Evolutionary conservation across 1,140 invertebrate genomes (phyloP).

Genomic region (Euura saliciscinereae): DNA sequence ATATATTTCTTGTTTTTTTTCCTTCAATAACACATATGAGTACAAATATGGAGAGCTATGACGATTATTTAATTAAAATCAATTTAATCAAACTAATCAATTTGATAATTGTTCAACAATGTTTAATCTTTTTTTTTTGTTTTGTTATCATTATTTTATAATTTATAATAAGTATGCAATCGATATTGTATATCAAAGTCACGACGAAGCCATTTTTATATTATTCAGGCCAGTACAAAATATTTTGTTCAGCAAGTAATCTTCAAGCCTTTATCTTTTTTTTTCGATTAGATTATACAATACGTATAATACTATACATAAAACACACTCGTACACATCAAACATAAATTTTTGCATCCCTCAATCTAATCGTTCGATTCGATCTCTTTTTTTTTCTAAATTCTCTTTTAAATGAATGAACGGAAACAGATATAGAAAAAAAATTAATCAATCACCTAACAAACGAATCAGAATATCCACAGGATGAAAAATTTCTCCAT

Average conservation of each 20-base stretch:
- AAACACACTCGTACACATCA: neutral
- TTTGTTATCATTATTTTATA: neutral
- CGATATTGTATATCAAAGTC: neutral
- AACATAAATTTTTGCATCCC: too few species aligned
- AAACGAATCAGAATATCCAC: too few species aligned
- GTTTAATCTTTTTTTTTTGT: too few species aligned
- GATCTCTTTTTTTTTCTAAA: too few species aligned
- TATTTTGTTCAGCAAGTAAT: neutral
- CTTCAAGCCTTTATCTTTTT: neutral
- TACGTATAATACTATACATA: neutral
- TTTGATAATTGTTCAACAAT: too few species aligned
- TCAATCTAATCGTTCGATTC: too few species aligned
- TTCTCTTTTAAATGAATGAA: too few species aligned
- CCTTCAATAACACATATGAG: neutral
- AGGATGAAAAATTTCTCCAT: too few species aligned
- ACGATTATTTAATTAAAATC: neutral
- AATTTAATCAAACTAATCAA: too few species aligned
- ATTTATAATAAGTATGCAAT: neutral
- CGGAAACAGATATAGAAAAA: too few species aligned
- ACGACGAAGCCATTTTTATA: neutral
- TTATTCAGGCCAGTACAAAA: neutral
- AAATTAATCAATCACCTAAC: too few species aligned
- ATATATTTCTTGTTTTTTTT: slow-evolving; percentile 6
- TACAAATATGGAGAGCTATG: slow-evolving; percentile 5
- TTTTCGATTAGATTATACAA: neutral